Percentiles rank a stretch among this genome's conserved stretches.
Evolutionary conservation across 1,140 invertebrate species (phyloP).

Genomic region (Drosophila ambigua): DNA sequence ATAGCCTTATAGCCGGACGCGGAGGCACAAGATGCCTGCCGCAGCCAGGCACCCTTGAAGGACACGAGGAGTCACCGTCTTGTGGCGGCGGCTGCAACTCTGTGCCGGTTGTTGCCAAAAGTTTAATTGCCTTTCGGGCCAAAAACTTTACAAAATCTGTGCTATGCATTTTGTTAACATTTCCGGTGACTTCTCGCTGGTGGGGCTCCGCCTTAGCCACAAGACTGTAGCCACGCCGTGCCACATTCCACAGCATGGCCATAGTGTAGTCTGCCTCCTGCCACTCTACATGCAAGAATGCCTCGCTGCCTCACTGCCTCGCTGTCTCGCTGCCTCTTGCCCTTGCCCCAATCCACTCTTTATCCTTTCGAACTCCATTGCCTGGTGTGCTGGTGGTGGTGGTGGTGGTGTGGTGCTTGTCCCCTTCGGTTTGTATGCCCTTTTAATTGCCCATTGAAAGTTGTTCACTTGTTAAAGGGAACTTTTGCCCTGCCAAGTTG

Average conservation of each 20-base stretch:
- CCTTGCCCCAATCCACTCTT: not conserved
- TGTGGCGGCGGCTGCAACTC: slow-evolving; percentile 10
- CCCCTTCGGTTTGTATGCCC: slow-evolving; percentile 70
- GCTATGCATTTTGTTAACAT: slow-evolving; percentile 73
- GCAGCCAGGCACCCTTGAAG: slow-evolving; percentile 15
- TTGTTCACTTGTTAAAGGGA: slow-evolving; percentile 81
- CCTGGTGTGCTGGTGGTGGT: slow-evolving; percentile 1
- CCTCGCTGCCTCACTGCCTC: no score
- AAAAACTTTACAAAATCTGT: slow-evolving; percentile 73
- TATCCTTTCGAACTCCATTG: not conserved
- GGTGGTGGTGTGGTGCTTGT: slow-evolving; percentile 28
- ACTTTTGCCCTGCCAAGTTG: slow-evolving; percentile 66
- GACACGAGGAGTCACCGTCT: slow-evolving; percentile 19
- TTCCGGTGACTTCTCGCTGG: slow-evolving; percentile 68
- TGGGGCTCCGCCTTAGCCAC: slow-evolving; percentile 4
- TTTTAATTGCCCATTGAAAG: slow-evolving; percentile 82
- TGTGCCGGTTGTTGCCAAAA: slow-evolving; percentile 50
- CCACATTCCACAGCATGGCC: no score
- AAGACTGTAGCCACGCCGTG: no score
- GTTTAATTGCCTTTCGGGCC: slow-evolving; percentile 74
- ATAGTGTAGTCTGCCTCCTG: slow-evolving; percentile 1
- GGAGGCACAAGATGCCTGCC: slow-evolving; percentile 12
- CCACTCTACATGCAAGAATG: not conserved
- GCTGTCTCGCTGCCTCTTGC: not conserved
- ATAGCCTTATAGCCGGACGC: slow-evolving; percentile 20